Evolutionary conservation across 2,888 invertebrate species (phyloP).

Genomic region (Eupithecia vulgata): DNA sequence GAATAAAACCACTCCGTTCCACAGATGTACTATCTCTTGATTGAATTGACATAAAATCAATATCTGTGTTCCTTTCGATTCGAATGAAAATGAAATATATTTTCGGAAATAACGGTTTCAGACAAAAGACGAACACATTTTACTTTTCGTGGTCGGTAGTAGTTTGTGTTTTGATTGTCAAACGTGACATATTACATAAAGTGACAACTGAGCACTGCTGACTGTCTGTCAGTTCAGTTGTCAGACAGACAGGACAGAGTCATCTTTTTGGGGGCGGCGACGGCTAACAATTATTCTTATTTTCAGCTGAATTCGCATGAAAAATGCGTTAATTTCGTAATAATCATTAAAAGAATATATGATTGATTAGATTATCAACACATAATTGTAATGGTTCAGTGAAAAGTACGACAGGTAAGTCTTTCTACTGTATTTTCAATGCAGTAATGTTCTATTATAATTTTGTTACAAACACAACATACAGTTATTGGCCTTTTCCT

Average conservation of each 20-base stretch:
- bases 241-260: neutral
- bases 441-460: neutral
- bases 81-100: neutral
- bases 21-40: too few species aligned
- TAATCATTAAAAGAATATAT: neutral
- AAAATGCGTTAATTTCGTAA: neutral
- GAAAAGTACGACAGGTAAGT: constrained; percentile 7
- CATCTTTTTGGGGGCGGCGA: constrained; percentile 17
- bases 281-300: neutral
- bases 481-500: neutral
- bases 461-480: neutral
- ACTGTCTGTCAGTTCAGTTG: neutral
- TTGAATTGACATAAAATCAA: constrained; percentile 9
- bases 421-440: neutral
- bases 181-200: too few species aligned
- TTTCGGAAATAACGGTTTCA: neutral
- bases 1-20: too few species aligned
- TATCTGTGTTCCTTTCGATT: neutral
- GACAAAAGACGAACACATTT: neutral
- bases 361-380: too few species aligned
- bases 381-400: constrained; percentile 5
- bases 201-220: too few species aligned
- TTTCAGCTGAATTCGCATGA: constrained; percentile 2
- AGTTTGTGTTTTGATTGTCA: too few species aligned
- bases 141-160: neutral